Base-by-base conservation (phyloP, 2,888 invertebrate genomes). In the Archips crataeganus region DNA sequence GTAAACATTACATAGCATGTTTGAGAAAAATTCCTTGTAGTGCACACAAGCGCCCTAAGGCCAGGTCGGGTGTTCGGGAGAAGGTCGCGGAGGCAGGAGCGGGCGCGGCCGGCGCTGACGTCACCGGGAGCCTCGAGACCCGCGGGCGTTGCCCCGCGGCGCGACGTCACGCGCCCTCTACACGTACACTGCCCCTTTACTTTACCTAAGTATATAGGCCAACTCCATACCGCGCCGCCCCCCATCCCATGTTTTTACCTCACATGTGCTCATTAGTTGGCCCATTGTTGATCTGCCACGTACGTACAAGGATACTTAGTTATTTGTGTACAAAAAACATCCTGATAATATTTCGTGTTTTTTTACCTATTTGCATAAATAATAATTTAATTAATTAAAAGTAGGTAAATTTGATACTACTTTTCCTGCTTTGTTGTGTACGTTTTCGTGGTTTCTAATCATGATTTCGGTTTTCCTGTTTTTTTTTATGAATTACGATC, bases 61-160 rank as follows among this genome's bases (percentile, higher is more conserved):
- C 5, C 54, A 54, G 54, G 54, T 54, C 23, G 54, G 45, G 45
- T 11, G 11, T 45, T 45, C 34, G 66, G 62, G 15, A 54, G 54
- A 47, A 45, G 64, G 49, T 64, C 47, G 66, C 23, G 23, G 32
- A 63, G 66, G 63, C 47, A 51, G 54, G 51, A 47, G 73, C 68
- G 73, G 73, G 73, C 73, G 68, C 59, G 73, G 63, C 68, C 45
- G 77, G 76, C 74, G 76, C 76, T 86, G 84, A 88, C 88, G 87
- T 88, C 87, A 86, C 76, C 39, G 70, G 67, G 42, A 74, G 34
- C 77, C 79, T 54, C 78, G 79, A 79, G 76, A 73, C 74, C 79
- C 80, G 81, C 80, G 90, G 89, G 82, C 91, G 87, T 81, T 88
- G 91, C 90, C 84, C 91, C 79, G 73, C 76, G 13, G 49, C 1